phyloP scores from a whole-genome alignment of 2,888 invertebrate genomes.

The Heteropelma amictum region DNA sequence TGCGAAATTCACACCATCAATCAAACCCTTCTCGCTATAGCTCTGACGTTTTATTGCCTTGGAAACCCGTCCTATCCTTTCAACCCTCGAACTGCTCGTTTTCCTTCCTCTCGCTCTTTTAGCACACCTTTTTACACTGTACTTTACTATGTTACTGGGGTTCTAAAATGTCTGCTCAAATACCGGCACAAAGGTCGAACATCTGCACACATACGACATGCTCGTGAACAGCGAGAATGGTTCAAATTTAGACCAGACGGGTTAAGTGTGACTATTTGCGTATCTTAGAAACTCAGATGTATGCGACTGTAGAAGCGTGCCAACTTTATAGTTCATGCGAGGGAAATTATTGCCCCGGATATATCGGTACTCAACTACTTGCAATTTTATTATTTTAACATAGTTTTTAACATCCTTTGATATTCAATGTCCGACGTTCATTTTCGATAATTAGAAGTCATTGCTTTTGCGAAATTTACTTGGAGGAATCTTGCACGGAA shows the following conservation, averaged over 20 bases:
- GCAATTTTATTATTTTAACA: background rate
- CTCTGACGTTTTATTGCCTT: background rate
- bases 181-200: background rate
- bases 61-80: background rate
- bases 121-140: background rate
- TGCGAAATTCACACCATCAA: background rate
- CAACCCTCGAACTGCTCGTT: background rate
- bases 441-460: no score
- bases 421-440: no score
- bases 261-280: slow-evolving; percentile 11
- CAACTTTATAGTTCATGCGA: background rate
- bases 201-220: background rate
- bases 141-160: background rate
- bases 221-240: background rate
- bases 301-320: background rate
- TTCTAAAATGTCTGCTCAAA: slow-evolving; percentile 25
- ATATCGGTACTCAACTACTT: background rate
- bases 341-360: background rate
- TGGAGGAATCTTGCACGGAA: no score
- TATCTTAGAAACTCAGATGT: background rate
- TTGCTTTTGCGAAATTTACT: no score
- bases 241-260: slow-evolving; percentile 23
- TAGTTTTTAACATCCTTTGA: no score
- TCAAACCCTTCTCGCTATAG: background rate
- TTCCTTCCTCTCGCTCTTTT: background rate